These are phyloP conservation scores for Nomada fucata DNA, from an alignment of 2,888 invertebrate species.

Conservation along the genomic window DNA sequence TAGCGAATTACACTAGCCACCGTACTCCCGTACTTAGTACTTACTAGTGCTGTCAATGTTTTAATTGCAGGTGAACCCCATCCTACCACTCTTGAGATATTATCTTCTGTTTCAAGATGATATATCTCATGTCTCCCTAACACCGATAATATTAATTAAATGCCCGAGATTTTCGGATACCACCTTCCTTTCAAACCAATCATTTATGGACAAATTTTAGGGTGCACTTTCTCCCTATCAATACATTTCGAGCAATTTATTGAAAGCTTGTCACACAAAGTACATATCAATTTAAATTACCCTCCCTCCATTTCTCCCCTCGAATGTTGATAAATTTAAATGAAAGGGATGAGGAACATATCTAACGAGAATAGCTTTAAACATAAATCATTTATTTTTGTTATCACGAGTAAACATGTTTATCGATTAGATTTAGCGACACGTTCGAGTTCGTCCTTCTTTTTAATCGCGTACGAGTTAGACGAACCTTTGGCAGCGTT, in stretches of 20 bases:
- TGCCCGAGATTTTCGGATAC: not conserved
- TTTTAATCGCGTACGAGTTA: conserved; percentile 99
- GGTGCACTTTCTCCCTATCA: too few relatives aligned
- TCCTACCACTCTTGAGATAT: too few relatives aligned
- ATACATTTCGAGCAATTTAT: not conserved
- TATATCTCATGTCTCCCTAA: too few relatives aligned
- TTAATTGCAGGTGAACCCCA: too few relatives aligned
- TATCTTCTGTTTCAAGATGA: too few relatives aligned
- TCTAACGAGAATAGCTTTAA: conserved; percentile 45
- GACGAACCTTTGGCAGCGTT: conserved; percentile 99
- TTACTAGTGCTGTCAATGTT: too few relatives aligned
- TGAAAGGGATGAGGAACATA: not conserved
- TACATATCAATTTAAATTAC: not conserved
- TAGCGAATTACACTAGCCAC: not conserved
- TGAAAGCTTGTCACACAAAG: not conserved
- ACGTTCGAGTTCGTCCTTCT: conserved; percentile 99
- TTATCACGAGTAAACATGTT: conserved; percentile 80
- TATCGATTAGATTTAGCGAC: conserved; percentile 99
- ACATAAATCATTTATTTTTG: conserved; percentile 69
- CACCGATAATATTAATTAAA: not conserved
- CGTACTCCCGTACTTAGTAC: too few relatives aligned
- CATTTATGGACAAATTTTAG: too few relatives aligned
- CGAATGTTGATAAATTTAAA: not conserved
- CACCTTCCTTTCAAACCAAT: not conserved
- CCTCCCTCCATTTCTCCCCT: too few relatives aligned